A percentile compares a stretch with the other conserved stretches of the same genome.
Evolutionary conservation across 2,797 vertebrate genomes (phyloP).

Genomic region (Tadarida brasiliensis): DNA sequence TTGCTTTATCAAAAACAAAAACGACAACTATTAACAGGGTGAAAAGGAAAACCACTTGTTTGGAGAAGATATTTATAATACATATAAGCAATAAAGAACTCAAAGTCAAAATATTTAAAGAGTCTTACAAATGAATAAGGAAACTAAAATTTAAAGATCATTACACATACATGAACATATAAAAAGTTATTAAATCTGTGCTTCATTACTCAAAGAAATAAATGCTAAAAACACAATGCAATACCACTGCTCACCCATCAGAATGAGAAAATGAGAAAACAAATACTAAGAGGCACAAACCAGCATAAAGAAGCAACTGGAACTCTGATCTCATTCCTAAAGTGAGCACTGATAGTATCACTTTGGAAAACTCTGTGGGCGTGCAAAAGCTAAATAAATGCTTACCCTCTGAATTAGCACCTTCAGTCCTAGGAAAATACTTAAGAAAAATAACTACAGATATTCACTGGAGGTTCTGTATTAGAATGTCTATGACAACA

Average conservation of each 20-base stretch:
- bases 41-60: background rate
- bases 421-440: background rate
- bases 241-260: background rate
- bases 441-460: background rate
- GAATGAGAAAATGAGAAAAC: background rate
- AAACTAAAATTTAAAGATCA: background rate
- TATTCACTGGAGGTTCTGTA: background rate
- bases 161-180: background rate
- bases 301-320: accelerated
- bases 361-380: background rate
- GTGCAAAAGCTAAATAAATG: background rate
- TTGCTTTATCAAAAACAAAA: background rate
- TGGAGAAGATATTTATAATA: background rate
- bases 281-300: background rate
- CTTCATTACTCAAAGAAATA: background rate
- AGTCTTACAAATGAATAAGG: background rate
- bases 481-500: background rate
- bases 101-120: background rate
- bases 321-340: background rate
- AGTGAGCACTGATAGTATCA: background rate
- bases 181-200: background rate
- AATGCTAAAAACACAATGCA: background rate
- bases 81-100: background rate
- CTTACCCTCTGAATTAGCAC: background rate
- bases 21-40: background rate